Evolutionary conservation across 2,113 vertebrate species (phyloP).

Genomic region (Panurus biarmicus): DNA sequence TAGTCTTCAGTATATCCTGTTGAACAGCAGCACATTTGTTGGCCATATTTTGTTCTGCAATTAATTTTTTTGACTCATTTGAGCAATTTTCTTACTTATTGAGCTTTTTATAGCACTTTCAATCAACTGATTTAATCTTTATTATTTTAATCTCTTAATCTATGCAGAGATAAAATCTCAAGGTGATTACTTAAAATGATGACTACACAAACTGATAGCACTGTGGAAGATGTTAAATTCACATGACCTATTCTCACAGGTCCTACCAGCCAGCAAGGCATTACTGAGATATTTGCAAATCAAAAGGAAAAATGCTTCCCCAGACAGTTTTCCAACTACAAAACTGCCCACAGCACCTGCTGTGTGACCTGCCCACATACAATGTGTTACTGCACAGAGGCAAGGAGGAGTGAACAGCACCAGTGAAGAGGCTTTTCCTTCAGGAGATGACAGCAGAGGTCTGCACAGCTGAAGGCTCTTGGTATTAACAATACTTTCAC

Average conservation of each 20-base stretch:
- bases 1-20: not conserved
- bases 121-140: not conserved
- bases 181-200: not conserved
- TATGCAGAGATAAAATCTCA: not conserved
- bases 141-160: conserved; percentile 41
- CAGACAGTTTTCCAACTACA: not conserved
- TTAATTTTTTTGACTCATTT: not conserved
- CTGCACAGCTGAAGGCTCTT: not conserved
- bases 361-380: not conserved
- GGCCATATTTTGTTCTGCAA: not conserved
- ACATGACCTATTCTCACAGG: not conserved
- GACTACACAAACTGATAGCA: not conserved
- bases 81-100: not conserved
- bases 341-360: not conserved
- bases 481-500: not conserved
- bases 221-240: not conserved
- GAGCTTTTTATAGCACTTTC: not conserved
- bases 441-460: not conserved
- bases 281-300: not conserved
- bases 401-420: not conserved
- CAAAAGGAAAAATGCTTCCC: not conserved
- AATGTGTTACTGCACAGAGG: not conserved
- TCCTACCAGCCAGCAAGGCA: not conserved
- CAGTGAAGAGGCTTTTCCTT: not conserved
- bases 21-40: not conserved